Evolutionary conservation across 1,140 invertebrate genomes (phyloP).

Genomic region (Drosophila sturtevanti): DNA sequence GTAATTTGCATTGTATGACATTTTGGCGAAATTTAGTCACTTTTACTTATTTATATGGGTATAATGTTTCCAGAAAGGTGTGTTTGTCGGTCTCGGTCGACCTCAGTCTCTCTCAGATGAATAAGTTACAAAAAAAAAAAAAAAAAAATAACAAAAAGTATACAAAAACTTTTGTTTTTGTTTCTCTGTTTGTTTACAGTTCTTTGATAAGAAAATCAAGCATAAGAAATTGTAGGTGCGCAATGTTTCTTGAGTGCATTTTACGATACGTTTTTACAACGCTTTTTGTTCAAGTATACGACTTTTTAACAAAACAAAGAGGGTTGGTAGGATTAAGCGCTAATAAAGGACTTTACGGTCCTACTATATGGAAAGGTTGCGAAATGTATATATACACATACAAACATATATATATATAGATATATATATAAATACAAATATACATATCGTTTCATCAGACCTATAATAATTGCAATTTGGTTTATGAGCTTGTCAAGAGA

Average conservation of each 20-base stretch:
- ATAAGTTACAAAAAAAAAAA: slow-evolving; percentile 9
- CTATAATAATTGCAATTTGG: neutral
- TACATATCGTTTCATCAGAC: slow-evolving; percentile 7
- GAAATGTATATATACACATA: neutral
- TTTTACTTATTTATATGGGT: slow-evolving; percentile 41
- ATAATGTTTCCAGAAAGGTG: slow-evolving; percentile 54
- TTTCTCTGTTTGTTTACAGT: neutral
- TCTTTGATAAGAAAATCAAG: neutral
- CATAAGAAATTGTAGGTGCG: slow-evolving; percentile 15
- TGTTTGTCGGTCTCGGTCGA: slow-evolving; percentile 43
- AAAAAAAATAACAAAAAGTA: neutral
- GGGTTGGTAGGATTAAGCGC: neutral
- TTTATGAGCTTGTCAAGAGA: slow-evolving; percentile 5
- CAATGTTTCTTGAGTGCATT: slow-evolving; percentile 30
- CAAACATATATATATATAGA: too few species aligned
- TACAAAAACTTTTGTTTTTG: neutral
- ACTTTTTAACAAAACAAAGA: slow-evolving; percentile 12
- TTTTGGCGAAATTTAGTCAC: slow-evolving; percentile 40
- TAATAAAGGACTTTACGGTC: slow-evolving; percentile 17
- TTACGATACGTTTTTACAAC: slow-evolving; percentile 38
- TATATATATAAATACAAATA: too few species aligned
- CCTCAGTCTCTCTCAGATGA: slow-evolving; percentile 17
- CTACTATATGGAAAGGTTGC: neutral
- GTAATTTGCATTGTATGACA: slow-evolving; percentile 52
- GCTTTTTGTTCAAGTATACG: slow-evolving; percentile 25